Conservation (phyloP, 2,888 invertebrate species). For the Drosophila setosimentum region DNA sequence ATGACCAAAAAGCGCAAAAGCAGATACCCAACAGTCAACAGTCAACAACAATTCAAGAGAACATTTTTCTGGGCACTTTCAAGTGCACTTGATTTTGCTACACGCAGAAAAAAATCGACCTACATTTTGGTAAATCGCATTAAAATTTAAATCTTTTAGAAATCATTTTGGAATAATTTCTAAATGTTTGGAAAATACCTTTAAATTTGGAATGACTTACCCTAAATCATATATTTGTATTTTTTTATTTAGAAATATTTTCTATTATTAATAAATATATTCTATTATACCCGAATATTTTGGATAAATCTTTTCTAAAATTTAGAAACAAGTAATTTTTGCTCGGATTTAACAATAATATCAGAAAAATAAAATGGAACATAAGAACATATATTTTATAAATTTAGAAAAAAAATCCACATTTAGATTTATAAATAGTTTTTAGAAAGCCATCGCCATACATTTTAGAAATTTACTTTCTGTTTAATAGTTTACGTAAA, state of each 20-base stretch:
- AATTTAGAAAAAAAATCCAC: neutral
- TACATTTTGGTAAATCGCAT: neutral
- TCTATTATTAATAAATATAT: neutral
- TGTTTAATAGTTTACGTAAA: neutral
- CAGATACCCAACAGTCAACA: neutral
- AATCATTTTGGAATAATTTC: neutral
- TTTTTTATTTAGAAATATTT: neutral
- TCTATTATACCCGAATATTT: too few species aligned
- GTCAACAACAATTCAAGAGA: constrained; percentile 8
- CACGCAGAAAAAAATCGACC: neutral
- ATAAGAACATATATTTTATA: neutral
- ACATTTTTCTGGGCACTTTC: constrained; percentile 26
- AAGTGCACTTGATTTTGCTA: constrained; percentile 34
- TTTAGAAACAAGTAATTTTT: fast-evolving
- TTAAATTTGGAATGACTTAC: neutral
- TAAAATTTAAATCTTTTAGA: neutral
- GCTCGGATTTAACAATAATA: neutral
- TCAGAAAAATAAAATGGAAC: neutral
- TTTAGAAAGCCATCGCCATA: neutral
- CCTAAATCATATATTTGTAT: neutral
- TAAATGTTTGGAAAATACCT: neutral
- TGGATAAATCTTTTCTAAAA: too few species aligned
- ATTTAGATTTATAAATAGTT: neutral
- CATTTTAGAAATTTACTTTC: neutral
- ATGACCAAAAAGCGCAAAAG: constrained; percentile 56